Evolutionary conservation across 1,140 invertebrate species (phyloP).

Genomic region (Phymorhynchus buccinoides): DNA sequence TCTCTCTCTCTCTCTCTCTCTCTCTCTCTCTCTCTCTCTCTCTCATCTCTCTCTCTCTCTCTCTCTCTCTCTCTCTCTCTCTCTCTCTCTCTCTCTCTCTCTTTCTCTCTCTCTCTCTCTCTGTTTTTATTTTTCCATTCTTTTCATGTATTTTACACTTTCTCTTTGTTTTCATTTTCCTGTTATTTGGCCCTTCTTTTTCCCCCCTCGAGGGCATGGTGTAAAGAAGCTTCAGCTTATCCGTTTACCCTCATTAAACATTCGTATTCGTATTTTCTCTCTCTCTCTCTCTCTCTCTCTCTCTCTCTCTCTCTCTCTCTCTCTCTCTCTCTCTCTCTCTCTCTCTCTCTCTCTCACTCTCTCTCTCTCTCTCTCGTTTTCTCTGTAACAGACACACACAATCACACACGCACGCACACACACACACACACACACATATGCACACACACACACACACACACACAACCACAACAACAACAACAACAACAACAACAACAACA

Average conservation of each 20-base stretch:
- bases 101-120: not conserved
- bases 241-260: too few species aligned
- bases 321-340: not conserved
- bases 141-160: too few species aligned
- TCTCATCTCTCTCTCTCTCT: not conserved
- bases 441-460: conserved; percentile 17
- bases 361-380: too few species aligned
- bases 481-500: too few species aligned
- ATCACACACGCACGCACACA: too few species aligned
- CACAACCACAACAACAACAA: not conserved
- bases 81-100: not conserved
- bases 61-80: not conserved
- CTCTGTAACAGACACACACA: too few species aligned
- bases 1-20: conserved; percentile 33
- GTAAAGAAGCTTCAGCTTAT: too few species aligned
- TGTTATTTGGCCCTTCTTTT: too few species aligned
- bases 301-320: not conserved
- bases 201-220: too few species aligned
- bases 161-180: too few species aligned
- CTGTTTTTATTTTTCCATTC: not conserved
- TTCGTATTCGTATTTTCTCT: too few species aligned
- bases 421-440: not conserved
- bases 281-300: not conserved
- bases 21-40: not conserved
- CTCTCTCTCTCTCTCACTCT: not conserved